Conservation (phyloP, 2,797 vertebrate genomes). For the Lateolabrax maculatus region DNA sequence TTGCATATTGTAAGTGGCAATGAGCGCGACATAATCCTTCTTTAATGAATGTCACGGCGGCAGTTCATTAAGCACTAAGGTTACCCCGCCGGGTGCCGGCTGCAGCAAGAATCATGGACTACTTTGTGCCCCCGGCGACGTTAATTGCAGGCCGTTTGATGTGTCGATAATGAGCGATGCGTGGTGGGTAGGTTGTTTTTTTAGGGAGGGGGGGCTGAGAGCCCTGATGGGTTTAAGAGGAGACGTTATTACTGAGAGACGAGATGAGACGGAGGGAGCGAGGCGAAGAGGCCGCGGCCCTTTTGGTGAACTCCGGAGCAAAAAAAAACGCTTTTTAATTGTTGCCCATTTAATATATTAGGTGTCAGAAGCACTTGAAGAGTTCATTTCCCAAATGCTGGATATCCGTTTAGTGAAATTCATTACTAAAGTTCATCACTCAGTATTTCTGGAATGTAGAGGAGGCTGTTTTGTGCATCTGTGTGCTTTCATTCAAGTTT, state of each 20-base stretch:
- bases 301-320: slow-evolving; percentile 10
- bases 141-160: slow-evolving; percentile 70
- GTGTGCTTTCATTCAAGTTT: background rate
- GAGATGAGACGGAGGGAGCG: slow-evolving; percentile 21
- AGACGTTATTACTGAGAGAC: slow-evolving; percentile 13
- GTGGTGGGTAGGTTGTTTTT: slow-evolving; percentile 7
- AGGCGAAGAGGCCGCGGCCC: background rate
- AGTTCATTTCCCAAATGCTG: slow-evolving; percentile 52
- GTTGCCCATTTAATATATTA: slow-evolving; percentile 55
- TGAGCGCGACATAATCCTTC: slow-evolving; percentile 76
- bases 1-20: slow-evolving; percentile 75
- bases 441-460: background rate
- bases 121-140: slow-evolving; percentile 54
- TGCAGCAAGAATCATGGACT: slow-evolving; percentile 52
- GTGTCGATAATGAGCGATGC: slow-evolving; percentile 63
- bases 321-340: slow-evolving; percentile 39
- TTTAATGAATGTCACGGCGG: slow-evolving; percentile 81
- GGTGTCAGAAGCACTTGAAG: slow-evolving; percentile 29
- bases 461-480: background rate
- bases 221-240: slow-evolving; percentile 12
- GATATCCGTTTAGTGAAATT: slow-evolving; percentile 21
- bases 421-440: slow-evolving; percentile 32
- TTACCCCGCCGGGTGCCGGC: slow-evolving; percentile 56
- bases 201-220: background rate
- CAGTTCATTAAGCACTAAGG: slow-evolving; percentile 82